Evolutionary conservation across 2,113 vertebrate genomes (phyloP), one percentile per base, ranked within the genome.

Genomic region (Pyxicephalus adspersus): DNA sequence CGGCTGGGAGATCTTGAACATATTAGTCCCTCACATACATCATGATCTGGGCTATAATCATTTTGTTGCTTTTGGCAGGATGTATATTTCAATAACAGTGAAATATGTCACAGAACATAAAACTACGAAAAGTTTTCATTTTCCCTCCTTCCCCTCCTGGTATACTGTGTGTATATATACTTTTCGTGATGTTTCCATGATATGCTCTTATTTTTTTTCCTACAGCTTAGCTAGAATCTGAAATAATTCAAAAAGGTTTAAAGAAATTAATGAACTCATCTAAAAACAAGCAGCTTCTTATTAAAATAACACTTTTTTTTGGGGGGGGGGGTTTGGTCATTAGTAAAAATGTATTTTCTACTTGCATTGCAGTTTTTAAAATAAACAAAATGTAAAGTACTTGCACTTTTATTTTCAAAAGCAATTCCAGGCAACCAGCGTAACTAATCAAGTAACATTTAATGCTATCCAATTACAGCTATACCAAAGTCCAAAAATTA

Each of bases 21-120:
- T 83, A 85, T 80, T 87, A 87, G 88, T 86, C 87, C 85, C 85
- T 86, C 86, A 83, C 85, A 86, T 85, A 90, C 90, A 85, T 90
- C 86, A 87, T 84, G 58, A 13, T 83, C 83, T 92, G 50, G 77
- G 86, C 84, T 89, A 83, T 84, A 86, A 90, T 85, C 0, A 54
- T 84, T 85, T 77, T 91, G 87, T 92, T 93, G 92, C 85, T 82
- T 85, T 92, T 92, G 92, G 91, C 92, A 88, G 87, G 89, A 89
- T 19, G 38, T 65, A 78, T 88, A 88, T 87, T 85, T 89, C 89
- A 90, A 89, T 86, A 89, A 68, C 83, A 88, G 84, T 88, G 88
- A 89, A 88, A 83, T 88, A 86, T 89, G 84, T 84, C 83, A 87
- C 84, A 83, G 83, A 76, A 83, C 88, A 45, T 83, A 18, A 83